phyloP scores from a whole-genome alignment of 2,888 invertebrate genomes.

The Zhuqinia jingwanae region DNA sequence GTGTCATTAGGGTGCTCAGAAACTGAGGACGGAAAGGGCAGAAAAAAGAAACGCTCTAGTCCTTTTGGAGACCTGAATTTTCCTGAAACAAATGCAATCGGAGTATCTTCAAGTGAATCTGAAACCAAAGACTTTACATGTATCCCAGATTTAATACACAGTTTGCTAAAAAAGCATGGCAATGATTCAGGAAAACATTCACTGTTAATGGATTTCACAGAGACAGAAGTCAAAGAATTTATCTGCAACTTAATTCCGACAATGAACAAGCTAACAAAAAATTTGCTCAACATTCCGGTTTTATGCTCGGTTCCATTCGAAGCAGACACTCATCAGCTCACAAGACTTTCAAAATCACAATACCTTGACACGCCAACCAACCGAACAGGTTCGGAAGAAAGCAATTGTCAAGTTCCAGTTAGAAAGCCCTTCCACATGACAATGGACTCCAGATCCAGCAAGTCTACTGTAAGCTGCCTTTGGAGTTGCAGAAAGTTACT shows the following conservation, averaged over 20 bases:
- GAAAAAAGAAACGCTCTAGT: conserved; percentile 9
- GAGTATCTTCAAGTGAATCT: conserved; percentile 39
- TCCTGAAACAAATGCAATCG: conserved; percentile 55
- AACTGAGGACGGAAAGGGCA: background rate
- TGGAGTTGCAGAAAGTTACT: conserved; percentile 47
- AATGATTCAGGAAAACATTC: conserved; percentile 48
- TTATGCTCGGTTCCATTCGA: conserved; percentile 73
- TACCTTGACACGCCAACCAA: conserved; percentile 27
- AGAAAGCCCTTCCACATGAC: conserved; percentile 39
- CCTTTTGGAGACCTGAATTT: conserved; percentile 48
- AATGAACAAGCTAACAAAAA: conserved; percentile 68
- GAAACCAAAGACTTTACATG: conserved; percentile 44
- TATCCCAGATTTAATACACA: conserved; percentile 66
- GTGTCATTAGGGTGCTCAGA: conserved; percentile 57
- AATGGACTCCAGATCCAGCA: conserved; percentile 7
- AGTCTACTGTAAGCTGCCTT: conserved; percentile 46
- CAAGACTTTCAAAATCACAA: conserved; percentile 55
- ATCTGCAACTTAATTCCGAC: conserved; percentile 71
- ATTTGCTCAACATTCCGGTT: conserved; percentile 74
- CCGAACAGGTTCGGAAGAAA: background rate
- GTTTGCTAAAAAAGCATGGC: conserved; percentile 48
- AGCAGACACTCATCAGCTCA: conserved; percentile 63
- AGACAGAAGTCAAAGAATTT: conserved; percentile 66
- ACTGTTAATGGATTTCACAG: conserved; percentile 71
- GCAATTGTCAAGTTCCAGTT: background rate